phyloP scores from a whole-genome alignment of 1,140 invertebrate species.

The Heliconius melpomene region DNA sequence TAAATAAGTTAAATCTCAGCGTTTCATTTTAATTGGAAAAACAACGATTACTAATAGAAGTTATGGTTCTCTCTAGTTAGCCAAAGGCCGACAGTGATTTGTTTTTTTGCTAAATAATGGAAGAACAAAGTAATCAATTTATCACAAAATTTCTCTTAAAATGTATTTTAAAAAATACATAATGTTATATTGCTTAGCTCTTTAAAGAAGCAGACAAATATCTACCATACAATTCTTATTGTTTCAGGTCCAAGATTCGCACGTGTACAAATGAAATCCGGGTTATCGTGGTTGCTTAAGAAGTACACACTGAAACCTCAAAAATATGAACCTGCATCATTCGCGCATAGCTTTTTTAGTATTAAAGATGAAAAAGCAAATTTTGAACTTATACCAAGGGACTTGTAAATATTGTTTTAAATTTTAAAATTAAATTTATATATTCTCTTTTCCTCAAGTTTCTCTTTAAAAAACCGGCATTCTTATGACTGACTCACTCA shows the following conservation, averaged over 20 bases:
- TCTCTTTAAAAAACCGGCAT: no score
- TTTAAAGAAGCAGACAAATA: not conserved
- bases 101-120: no score
- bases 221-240: not conserved
- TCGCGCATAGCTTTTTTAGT: conserved; percentile 34
- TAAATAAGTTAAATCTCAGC: not conserved
- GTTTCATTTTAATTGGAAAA: conserved; percentile 8
- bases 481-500: no score
- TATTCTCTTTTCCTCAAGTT: no score
- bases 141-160: no score
- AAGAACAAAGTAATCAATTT: no score
- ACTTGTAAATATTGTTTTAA: not conserved
- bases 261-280: conserved; percentile 72
- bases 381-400: not conserved
- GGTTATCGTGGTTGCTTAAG: conserved; percentile 61
- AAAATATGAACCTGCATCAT: conserved; percentile 40
- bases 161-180: no score
- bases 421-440: not conserved
- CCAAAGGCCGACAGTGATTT: no score
- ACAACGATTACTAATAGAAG: no score
- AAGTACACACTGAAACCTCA: conserved; percentile 56
- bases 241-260: conserved; percentile 79
- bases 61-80: no score
- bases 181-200: no score
- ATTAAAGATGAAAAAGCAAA: conserved; percentile 30